These are phyloP conservation scores for Zaprionus obscuricornis DNA, from an alignment of 2,888 invertebrate species.

Conservation along the genomic window DNA sequence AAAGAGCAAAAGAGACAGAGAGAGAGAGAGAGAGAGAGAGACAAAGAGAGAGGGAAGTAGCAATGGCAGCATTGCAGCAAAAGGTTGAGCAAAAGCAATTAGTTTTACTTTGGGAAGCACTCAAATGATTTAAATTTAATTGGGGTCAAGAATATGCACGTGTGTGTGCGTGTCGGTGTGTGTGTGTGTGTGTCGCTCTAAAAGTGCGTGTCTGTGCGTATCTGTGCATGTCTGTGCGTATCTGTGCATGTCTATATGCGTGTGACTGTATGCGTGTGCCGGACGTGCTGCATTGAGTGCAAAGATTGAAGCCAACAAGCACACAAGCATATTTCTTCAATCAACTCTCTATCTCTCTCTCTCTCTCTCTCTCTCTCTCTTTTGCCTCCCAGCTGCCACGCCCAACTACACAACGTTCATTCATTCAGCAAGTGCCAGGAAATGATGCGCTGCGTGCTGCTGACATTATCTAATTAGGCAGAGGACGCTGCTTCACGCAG, in stretches of 20 bases:
- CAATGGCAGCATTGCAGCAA: not conserved
- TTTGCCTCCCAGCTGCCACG: no score
- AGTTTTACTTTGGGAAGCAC: slow-evolving; percentile 70
- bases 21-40: slow-evolving; percentile 1
- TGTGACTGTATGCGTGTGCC: slow-evolving; percentile 2
- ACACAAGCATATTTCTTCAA: no score
- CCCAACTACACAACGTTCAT: no score
- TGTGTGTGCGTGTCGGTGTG: not conserved
- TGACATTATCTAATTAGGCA: slow-evolving; percentile 80
- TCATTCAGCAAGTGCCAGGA: slow-evolving; percentile 19
- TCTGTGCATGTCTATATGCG: not conserved
- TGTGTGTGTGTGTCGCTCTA: not conserved
- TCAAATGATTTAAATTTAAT: slow-evolving; percentile 79
- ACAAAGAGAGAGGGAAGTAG: slow-evolving; percentile 3
- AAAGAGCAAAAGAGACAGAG: no score
- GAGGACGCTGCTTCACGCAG: slow-evolving; percentile 18
- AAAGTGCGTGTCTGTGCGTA: not conserved
- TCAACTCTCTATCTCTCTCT: no score
- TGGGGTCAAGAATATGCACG: slow-evolving; percentile 63
- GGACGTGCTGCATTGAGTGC: slow-evolving; percentile 23
- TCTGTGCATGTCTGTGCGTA: not conserved
- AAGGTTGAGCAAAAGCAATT: slow-evolving; percentile 62
- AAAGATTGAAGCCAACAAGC: slow-evolving; percentile 8
- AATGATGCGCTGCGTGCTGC: slow-evolving; percentile 60
- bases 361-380: no score